Evolutionary conservation across 2,888 invertebrate genomes (phyloP).

Genomic region (Eucriotettix oculatus): DNA sequence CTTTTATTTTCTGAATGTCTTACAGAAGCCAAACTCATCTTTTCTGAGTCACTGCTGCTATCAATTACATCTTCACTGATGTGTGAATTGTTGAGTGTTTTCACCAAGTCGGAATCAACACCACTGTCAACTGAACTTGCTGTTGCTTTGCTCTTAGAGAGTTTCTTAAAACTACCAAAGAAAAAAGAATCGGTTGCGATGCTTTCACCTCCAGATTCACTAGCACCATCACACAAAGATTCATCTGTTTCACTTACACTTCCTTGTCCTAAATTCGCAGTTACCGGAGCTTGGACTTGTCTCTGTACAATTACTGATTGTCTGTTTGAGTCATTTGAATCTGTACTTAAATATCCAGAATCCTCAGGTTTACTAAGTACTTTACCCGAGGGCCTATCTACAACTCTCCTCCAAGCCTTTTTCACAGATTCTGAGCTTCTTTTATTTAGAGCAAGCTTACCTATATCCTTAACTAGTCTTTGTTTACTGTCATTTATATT

Average conservation of each 20-base stretch:
- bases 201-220: constrained; percentile 77
- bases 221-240: constrained; percentile 62
- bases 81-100: no score
- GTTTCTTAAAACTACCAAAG: constrained; percentile 33
- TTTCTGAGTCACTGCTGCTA: no score
- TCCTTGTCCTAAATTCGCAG: constrained; percentile 17
- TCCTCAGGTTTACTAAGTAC: constrained; percentile 43
- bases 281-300: constrained; percentile 20
- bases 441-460: no score
- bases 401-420: background rate
- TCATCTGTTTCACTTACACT: constrained; percentile 61
- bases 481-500: background rate
- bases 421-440: background rate
- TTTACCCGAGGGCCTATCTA: constrained; percentile 16
- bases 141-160: no score
- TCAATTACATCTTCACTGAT: no score
- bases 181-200: constrained; percentile 75
- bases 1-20: no score
- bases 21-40: no score
- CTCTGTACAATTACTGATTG: background rate
- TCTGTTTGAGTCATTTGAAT: constrained; percentile 36
- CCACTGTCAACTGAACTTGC: no score
- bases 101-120: no score
- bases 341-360: constrained; percentile 73
- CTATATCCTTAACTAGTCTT: background rate